phyloP scores from a whole-genome alignment of 2,113 vertebrate genomes.

The Cepphus grylle region DNA sequence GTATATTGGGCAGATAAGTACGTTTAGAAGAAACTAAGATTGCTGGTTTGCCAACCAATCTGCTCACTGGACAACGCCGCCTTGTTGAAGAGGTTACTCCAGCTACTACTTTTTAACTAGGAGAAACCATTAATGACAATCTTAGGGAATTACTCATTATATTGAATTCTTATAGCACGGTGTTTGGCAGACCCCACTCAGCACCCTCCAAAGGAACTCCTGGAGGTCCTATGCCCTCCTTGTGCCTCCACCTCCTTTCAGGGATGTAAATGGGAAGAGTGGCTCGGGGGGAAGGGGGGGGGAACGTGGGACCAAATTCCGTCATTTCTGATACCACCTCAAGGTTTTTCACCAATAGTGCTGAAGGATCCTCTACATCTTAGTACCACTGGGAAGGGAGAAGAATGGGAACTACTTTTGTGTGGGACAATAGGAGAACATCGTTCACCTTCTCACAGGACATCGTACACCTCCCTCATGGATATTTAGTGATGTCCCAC shows the following conservation, averaged over 20 bases:
- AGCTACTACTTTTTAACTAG: neutral
- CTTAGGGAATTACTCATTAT: neutral
- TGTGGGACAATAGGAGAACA: fast-evolving
- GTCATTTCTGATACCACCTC: neutral
- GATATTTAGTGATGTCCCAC: neutral
- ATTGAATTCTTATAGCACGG: neutral
- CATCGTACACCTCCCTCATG: neutral
- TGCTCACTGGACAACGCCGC: neutral
- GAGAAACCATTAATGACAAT: neutral
- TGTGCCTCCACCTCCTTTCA: neutral
- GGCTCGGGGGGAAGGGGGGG: too few species aligned
- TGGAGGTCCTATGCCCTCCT: neutral
- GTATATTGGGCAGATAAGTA: neutral
- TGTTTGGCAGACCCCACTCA: neutral
- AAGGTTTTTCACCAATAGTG: neutral
- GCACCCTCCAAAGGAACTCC: neutral
- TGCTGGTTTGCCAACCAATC: neutral
- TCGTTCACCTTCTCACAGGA: neutral
- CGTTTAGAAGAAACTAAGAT: neutral
- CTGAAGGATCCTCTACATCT: neutral
- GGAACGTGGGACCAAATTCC: neutral
- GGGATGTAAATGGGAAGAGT: neutral
- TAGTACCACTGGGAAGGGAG: neutral
- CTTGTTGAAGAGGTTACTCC: neutral
- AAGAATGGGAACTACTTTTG: neutral